Percentiles rank a stretch among this genome's conserved stretches.
These are phyloP conservation scores for Toxotes lorentzi DNA, from an alignment of 2,797 vertebrate species.

Conservation along the genomic window DNA sequence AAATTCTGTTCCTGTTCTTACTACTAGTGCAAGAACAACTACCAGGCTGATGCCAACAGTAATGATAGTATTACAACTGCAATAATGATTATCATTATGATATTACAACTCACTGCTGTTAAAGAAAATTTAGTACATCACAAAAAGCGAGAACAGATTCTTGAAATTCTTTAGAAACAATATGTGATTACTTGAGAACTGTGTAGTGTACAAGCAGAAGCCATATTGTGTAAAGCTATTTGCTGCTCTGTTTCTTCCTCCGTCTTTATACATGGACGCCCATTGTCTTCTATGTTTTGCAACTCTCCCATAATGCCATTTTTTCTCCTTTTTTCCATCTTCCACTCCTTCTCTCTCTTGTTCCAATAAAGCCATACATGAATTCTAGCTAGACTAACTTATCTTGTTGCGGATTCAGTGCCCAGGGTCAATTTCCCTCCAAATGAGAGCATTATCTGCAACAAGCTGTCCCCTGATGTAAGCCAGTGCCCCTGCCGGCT, in stretches of 20 bases:
- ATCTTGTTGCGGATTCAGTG: conserved; percentile 63
- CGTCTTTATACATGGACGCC: background rate
- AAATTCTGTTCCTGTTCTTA: background rate
- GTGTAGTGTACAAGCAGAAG: conserved; percentile 1
- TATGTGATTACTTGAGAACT: background rate
- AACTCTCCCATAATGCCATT: conserved; percentile 12
- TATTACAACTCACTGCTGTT: conserved; percentile 1
- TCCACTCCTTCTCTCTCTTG: conserved; percentile 30
- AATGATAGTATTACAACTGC: background rate
- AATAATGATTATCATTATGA: background rate
- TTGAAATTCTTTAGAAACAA: background rate
- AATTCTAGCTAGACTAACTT: conserved; percentile 59
- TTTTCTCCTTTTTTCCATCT: conserved; percentile 6
- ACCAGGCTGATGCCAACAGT: background rate
- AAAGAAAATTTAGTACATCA: background rate
- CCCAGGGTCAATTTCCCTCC: conserved; percentile 78
- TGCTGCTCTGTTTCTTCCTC: background rate
- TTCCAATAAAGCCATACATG: conserved; percentile 64
- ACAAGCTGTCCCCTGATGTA: conserved; percentile 77
- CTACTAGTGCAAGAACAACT: background rate
- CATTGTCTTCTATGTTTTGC: background rate
- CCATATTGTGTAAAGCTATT: background rate
- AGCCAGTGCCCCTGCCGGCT: conserved; percentile 63
- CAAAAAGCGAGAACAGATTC: background rate
- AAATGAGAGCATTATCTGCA: conserved; percentile 79